Conservation (phyloP, 2,113 vertebrate genomes). For the Fulica atra region DNA sequence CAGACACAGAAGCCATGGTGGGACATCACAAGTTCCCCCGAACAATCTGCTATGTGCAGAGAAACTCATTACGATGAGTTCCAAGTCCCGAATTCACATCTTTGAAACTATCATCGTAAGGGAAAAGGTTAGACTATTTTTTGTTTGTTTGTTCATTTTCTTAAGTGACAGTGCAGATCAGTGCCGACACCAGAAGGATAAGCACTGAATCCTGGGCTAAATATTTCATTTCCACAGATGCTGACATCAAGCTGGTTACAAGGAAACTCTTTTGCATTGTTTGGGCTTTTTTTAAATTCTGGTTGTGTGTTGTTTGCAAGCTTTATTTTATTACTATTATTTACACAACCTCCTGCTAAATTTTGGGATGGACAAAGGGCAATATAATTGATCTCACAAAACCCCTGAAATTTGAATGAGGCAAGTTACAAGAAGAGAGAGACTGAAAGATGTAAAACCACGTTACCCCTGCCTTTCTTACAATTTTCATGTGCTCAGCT, state of each 20-base stretch:
- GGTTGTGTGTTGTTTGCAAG: background rate
- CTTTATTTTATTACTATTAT: background rate
- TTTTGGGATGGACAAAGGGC: background rate
- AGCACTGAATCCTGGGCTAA: slow-evolving; percentile 13
- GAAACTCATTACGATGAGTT: background rate
- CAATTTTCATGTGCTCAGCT: background rate
- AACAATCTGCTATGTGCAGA: background rate
- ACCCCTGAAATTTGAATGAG: background rate
- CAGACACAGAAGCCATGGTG: background rate
- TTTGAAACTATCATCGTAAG: background rate
- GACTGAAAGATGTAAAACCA: background rate
- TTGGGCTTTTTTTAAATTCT: background rate
- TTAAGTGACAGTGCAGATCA: background rate
- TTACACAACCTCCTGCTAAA: background rate
- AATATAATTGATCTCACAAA: background rate
- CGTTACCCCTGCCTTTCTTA: background rate
- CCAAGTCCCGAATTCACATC: background rate
- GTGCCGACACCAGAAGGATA: slow-evolving; percentile 20
- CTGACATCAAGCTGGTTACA: background rate
- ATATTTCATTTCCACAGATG: slow-evolving; percentile 60
- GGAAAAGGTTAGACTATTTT: background rate
- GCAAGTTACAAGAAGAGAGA: background rate
- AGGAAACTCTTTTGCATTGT: background rate
- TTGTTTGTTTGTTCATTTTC: slow-evolving; percentile 26
- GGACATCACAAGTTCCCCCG: background rate